Conservation (phyloP, 2,888 invertebrate genomes). For the Leucoma salicis region DNA sequence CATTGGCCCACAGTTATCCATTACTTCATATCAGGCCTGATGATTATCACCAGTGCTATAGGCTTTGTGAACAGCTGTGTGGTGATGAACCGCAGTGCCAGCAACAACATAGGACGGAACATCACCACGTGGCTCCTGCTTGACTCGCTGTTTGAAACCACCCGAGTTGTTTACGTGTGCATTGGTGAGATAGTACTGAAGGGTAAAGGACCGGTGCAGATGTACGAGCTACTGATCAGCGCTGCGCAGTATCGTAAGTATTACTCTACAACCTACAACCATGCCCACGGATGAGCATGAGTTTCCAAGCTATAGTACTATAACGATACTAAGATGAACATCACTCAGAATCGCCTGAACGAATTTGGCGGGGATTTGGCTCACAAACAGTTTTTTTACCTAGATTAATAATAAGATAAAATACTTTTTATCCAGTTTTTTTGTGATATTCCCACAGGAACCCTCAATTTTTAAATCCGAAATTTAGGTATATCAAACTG, state of each 20-base stretch:
- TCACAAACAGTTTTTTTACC: too few species aligned
- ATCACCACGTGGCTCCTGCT: conserved; percentile 69
- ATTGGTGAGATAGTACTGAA: conserved; percentile 60
- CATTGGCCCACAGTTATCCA: conserved; percentile 51
- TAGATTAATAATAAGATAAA: not conserved
- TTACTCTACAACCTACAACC: too few species aligned
- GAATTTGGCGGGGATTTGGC: too few species aligned
- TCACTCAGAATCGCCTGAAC: too few species aligned
- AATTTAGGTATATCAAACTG: too few species aligned
- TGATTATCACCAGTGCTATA: conserved; percentile 59
- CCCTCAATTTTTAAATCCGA: too few species aligned
- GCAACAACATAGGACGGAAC: conserved; percentile 51
- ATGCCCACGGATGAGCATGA: too few species aligned
- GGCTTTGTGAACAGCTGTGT: conserved; percentile 68
- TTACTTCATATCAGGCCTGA: conserved; percentile 63
- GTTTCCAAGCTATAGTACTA: not conserved
- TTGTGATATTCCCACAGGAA: too few species aligned
- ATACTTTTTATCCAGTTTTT: too few species aligned
- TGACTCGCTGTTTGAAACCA: conserved; percentile 71
- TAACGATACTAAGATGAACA: not conserved
- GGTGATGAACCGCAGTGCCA: conserved; percentile 55
- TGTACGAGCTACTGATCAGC: conserved; percentile 65
- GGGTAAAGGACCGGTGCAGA: conserved; percentile 56
- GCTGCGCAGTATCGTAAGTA: conserved; percentile 68
- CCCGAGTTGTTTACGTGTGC: conserved; percentile 67